Base-by-base conservation (phyloP, 1,140 invertebrate genomes). In the Drosophila obscura region DNA sequence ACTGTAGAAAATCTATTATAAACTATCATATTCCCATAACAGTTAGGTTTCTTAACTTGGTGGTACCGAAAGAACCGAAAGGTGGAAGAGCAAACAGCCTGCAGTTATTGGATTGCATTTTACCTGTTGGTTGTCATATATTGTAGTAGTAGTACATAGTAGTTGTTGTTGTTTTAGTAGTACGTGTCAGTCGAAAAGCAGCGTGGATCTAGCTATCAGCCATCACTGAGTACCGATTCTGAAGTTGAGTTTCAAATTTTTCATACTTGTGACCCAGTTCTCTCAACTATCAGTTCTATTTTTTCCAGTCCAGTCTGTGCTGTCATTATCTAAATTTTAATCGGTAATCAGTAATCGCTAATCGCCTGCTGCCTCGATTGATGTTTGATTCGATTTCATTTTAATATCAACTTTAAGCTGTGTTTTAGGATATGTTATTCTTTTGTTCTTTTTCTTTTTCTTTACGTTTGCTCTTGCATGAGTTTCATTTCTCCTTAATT, bases 31-130 rank as follows among this genome's bases (percentile, higher is more conserved):
- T 78, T 73, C 59, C 55, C 65, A 58, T 65, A 53, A 79, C 55
- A 76, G 48, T 73, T 76, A 51, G 19, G 19, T 19, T 19, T 75
- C 45, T 65, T 79, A 53, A 58, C 35, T 74, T 63, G 83, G 82
- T 87, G 83, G 82, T 87, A 88, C 45, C 79, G 62, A 81, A 84
- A 82, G 63, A 79, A 78, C 72, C 71, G 67, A 84, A 80, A 82
- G 82, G 78, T 82, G 82, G 82, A 85, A 85, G 81, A 77, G 61
- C 81, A 66, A 84, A 75, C 24, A 71, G 59, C 59, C 45, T 59
- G 41, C 61, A 69, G 67, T 71, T 71, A 69, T 66, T 71, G 65
- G 67, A 69, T 71, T 71, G 67, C 62, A 61, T 22, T 71, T 43
- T 64, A 26, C 15, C 55, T 63, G 35, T 77, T 46, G 56, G 35